phyloP scores from a whole-genome alignment of 2,888 invertebrate genomes.

The Ceramica pisi region DNA sequence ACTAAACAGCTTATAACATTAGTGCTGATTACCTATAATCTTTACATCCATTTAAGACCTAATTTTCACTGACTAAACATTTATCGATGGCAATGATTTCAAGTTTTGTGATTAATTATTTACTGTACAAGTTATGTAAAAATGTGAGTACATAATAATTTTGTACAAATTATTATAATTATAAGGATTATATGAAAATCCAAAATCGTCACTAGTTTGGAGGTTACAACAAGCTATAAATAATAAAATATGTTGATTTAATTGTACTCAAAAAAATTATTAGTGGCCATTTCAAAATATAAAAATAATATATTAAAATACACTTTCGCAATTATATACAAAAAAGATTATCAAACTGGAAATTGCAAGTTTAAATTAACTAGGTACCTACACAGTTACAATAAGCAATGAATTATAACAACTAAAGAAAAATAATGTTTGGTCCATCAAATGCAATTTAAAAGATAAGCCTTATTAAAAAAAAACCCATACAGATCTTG shows the following conservation, averaged over 20 bases:
- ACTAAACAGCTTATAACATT: conserved; percentile 23
- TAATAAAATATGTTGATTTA: conserved; percentile 30
- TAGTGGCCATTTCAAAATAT: conserved; percentile 37
- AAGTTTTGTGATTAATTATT: conserved; percentile 37
- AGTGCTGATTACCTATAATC: conserved; percentile 35
- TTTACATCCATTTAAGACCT: conserved; percentile 30
- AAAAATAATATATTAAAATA: conserved; percentile 35
- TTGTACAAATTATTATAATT: conserved; percentile 28
- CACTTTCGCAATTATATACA: conserved; percentile 46
- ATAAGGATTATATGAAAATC: conserved; percentile 8
- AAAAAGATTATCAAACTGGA: conserved; percentile 35
- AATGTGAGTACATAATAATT: conserved; percentile 19
- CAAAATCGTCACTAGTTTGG: conserved; percentile 31
- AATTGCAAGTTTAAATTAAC: conserved; percentile 32
- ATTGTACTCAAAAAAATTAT: conserved; percentile 44
- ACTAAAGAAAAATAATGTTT: conserved; percentile 51
- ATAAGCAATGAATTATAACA: conserved; percentile 22
- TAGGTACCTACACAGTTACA: conserved; percentile 15
- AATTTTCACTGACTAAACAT: conserved; percentile 55
- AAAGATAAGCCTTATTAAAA: conserved; percentile 54
- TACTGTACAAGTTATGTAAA: conserved; percentile 20
- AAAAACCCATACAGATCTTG: conserved; percentile 50
- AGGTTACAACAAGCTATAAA: conserved; percentile 44
- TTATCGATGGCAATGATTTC: conserved; percentile 58
- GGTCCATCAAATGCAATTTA: conserved; percentile 62